Percentiles rank a stretch among this genome's conserved stretches.
These are phyloP conservation scores for Synodontis membranacea DNA, from an alignment of 2,113 vertebrate species.

Conservation along the genomic window DNA sequence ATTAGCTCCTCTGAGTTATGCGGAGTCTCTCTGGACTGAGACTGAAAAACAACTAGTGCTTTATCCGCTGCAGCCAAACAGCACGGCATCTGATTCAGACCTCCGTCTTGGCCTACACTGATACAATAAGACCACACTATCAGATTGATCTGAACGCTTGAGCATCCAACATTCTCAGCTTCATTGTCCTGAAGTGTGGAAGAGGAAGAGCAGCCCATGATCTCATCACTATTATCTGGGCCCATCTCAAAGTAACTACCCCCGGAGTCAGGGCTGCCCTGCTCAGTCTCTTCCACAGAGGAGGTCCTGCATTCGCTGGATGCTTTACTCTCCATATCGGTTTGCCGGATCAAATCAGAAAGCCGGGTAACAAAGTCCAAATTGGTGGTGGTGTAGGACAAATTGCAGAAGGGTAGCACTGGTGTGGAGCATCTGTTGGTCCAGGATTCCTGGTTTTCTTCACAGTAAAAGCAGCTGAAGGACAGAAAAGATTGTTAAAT, in stretches of 20 bases:
- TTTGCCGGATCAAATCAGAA: slow-evolving; percentile 74
- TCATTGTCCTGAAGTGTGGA: slow-evolving; percentile 63
- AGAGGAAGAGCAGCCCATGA: slow-evolving; percentile 46
- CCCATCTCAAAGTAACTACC: slow-evolving; percentile 97
- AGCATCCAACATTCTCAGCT: slow-evolving; percentile 49
- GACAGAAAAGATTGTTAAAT: background rate
- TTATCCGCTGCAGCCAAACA: slow-evolving; percentile 83
- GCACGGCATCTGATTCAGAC: slow-evolving; percentile 77
- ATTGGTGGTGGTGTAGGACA: slow-evolving; percentile 78
- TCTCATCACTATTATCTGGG: slow-evolving; percentile 75
- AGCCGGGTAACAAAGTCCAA: slow-evolving; percentile 83
- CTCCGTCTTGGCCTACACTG: slow-evolving; percentile 74
- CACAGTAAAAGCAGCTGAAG: slow-evolving; percentile 61
- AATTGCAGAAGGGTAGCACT: slow-evolving; percentile 79
- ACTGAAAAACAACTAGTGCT: slow-evolving; percentile 78
- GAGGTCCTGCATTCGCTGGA: slow-evolving; percentile 48
- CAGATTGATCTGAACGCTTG: slow-evolving; percentile 65
- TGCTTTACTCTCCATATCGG: slow-evolving; percentile 58
- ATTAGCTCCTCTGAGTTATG: slow-evolving; percentile 71
- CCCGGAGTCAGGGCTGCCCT: slow-evolving; percentile 61
- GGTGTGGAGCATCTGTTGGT: slow-evolving; percentile 67
- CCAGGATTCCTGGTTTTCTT: slow-evolving; percentile 66
- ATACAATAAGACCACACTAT: slow-evolving; percentile 87
- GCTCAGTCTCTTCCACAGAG: slow-evolving; percentile 4
- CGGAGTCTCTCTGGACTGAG: slow-evolving; percentile 65